Percentiles rank a stretch among this genome's conserved stretches.
Evolutionary conservation across 2,113 vertebrate species (phyloP).

Genomic region (Pithys albifrons): DNA sequence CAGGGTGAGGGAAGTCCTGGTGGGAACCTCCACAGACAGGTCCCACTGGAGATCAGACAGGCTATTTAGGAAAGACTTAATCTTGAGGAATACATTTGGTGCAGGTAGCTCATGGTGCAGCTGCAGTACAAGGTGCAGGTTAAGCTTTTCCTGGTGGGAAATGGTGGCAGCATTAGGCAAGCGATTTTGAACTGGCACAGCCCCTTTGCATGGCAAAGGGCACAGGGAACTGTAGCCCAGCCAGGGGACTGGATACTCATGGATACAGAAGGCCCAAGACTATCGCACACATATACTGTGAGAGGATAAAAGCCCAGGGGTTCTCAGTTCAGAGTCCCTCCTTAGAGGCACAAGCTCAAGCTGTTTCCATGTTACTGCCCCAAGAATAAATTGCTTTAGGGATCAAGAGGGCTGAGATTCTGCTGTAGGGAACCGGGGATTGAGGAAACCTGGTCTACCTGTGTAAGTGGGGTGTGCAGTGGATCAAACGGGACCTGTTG

Average conservation of each 20-base stretch:
- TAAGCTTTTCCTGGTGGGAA: background rate
- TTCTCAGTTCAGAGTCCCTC: background rate
- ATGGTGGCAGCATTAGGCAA: background rate
- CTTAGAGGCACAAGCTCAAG: fast-evolving
- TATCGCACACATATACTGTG: background rate
- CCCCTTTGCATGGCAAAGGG: background rate
- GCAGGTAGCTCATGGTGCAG: background rate
- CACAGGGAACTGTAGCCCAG: background rate
- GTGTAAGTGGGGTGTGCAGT: background rate
- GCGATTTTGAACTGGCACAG: background rate
- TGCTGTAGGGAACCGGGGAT: background rate
- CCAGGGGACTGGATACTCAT: background rate
- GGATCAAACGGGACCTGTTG: fast-evolving
- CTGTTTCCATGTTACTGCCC: fast-evolving
- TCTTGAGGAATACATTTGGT: background rate
- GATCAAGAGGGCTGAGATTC: no score
- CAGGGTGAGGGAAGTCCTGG: background rate
- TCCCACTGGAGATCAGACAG: background rate
- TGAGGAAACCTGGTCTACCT: background rate
- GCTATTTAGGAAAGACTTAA: background rate
- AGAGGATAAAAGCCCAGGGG: background rate
- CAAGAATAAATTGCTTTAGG: background rate
- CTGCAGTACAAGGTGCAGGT: background rate
- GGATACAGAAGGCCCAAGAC: background rate
- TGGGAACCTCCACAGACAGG: background rate